A percentile compares a stretch with the other conserved stretches of the same genome.
phyloP scores from a whole-genome alignment of 2,888 invertebrate species.

The Oscheius sp. region DNA sequence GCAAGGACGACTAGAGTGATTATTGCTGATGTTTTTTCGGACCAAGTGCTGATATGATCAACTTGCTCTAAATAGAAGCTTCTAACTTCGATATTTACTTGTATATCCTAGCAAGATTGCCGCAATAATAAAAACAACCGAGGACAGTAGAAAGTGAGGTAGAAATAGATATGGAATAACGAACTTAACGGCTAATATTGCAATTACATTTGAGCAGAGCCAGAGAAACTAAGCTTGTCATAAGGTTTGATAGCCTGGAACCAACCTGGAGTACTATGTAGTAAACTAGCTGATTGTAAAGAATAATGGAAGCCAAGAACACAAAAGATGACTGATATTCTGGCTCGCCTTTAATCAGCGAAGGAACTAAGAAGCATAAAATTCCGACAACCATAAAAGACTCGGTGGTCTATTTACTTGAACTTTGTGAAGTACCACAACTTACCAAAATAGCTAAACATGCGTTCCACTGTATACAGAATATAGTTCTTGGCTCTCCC shows the following conservation, averaged over 20 bases:
- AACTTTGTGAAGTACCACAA: background rate
- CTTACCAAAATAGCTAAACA: slow-evolving; percentile 4
- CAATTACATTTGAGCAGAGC: slow-evolving; percentile 21
- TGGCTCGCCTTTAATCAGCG: slow-evolving; percentile 8
- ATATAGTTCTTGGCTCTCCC: slow-evolving; percentile 16
- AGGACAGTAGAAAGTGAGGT: slow-evolving; percentile 26
- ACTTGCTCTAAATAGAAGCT: background rate
- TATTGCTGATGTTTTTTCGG: slow-evolving; percentile 5
- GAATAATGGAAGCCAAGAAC: slow-evolving; percentile 4
- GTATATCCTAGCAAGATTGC: slow-evolving; percentile 24
- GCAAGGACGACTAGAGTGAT: slow-evolving; percentile 9
- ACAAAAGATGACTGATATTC: background rate
- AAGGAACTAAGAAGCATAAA: slow-evolving; percentile 9
- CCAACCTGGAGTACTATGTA: slow-evolving; percentile 18
- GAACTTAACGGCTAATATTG: slow-evolving; percentile 14
- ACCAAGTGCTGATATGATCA: slow-evolving; percentile 13
- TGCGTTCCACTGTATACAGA: slow-evolving; percentile 15
- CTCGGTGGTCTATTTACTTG: background rate
- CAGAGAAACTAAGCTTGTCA: slow-evolving; percentile 7
- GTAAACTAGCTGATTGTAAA: slow-evolving; percentile 6
- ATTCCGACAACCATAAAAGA: slow-evolving; percentile 2
- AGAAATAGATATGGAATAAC: slow-evolving; percentile 27
- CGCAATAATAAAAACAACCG: slow-evolving; percentile 15
- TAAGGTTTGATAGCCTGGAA: background rate
- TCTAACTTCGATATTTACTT: slow-evolving; percentile 4